Evolutionary conservation across 2,888 invertebrate genomes (phyloP).

Genomic region (Hemicrepidius hirtus): DNA sequence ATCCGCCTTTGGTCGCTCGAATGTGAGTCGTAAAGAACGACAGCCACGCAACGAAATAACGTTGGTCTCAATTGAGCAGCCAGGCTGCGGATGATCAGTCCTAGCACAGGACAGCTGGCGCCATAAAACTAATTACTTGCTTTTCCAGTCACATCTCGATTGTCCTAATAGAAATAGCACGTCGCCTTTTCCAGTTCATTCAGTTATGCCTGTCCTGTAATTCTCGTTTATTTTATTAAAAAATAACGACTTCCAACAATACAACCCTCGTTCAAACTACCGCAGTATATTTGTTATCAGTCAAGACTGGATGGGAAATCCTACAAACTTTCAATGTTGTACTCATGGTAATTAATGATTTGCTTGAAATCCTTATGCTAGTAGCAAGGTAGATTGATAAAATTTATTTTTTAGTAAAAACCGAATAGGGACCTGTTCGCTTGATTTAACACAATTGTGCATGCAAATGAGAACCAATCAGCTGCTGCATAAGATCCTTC

Average conservation of each 20-base stretch:
- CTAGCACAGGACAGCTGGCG: conserved; percentile 65
- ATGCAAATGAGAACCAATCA: conserved; percentile 52
- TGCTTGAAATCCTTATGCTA: too few relatives aligned
- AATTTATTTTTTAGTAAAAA: background rate
- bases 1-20: conserved; percentile 5
- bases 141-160: conserved; percentile 69
- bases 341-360: too few relatives aligned
- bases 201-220: conserved; percentile 37
- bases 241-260: conserved; percentile 44
- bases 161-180: conserved; percentile 66
- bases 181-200: conserved; percentile 63
- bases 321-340: too few relatives aligned
- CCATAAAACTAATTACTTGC: conserved; percentile 69
- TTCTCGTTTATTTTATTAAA: conserved; percentile 65
- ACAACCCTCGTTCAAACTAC: too few relatives aligned
- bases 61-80: conserved; percentile 44
- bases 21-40: conserved; percentile 23
- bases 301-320: too few relatives aligned
- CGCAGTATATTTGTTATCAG: too few relatives aligned
- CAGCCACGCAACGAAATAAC: conserved; percentile 38
- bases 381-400: background rate
- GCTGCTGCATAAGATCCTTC: conserved; percentile 43
- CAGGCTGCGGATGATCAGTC: conserved; percentile 57
- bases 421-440: conserved; percentile 18
- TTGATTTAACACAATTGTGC: conserved; percentile 52